Conservation (phyloP, 1,140 invertebrate genomes). For the Diorhabda carinulata region DNA sequence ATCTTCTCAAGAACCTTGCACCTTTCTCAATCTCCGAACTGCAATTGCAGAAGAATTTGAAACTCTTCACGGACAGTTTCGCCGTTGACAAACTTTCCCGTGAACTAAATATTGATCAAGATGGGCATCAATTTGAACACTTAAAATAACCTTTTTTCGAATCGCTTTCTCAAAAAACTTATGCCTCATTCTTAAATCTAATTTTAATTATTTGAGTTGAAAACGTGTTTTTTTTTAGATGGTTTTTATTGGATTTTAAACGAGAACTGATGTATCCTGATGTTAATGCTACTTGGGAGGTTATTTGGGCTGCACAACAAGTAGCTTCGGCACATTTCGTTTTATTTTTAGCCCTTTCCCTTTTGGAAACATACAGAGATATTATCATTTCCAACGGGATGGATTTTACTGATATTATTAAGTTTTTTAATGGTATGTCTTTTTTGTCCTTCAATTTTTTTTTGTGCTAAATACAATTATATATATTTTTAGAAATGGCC, state of each 20-base stretch:
- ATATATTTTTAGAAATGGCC: slow-evolving; percentile 83
- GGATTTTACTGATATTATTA: slow-evolving; percentile 97
- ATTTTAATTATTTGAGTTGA: background rate
- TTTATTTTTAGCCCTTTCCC: slow-evolving; percentile 85
- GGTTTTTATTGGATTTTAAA: slow-evolving; percentile 74
- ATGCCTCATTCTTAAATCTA: background rate
- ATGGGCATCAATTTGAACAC: no score
- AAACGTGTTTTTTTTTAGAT: slow-evolving; percentile 50
- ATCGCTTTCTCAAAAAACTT: no score
- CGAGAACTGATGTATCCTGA: slow-evolving; percentile 87
- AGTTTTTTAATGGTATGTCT: slow-evolving; percentile 89
- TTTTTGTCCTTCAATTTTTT: background rate
- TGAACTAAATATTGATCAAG: no score
- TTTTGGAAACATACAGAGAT: slow-evolving; percentile 89
- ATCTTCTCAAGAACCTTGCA: no score
- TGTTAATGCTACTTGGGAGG: slow-evolving; percentile 90
- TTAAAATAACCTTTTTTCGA: no score
- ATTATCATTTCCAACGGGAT: slow-evolving; percentile 92
- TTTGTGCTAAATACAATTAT: background rate
- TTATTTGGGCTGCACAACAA: slow-evolving; percentile 90
- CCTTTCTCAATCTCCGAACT: no score
- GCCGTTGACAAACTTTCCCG: no score
- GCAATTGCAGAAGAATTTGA: no score
- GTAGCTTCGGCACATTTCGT: slow-evolving; percentile 86
- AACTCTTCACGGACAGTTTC: no score